Percentiles rank a stretch among this genome's conserved stretches.
phyloP scores from a whole-genome alignment of 2,113 vertebrate species.

The Herpetotheres cachinnans region DNA sequence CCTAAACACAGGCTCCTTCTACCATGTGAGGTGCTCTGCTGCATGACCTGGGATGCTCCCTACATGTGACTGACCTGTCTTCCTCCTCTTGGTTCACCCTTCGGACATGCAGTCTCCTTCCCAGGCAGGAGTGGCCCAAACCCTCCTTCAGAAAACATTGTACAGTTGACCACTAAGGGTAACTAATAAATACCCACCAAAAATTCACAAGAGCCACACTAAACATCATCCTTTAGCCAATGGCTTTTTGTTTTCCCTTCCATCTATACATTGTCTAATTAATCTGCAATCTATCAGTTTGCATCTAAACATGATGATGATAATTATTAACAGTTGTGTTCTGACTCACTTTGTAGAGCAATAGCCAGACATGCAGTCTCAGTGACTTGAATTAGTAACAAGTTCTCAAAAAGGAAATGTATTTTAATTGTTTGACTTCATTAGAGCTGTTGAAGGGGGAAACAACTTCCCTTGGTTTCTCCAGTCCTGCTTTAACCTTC shows the following conservation, averaged over 20 bases:
- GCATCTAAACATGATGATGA: not conserved
- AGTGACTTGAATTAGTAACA: not conserved
- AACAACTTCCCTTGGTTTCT: not conserved
- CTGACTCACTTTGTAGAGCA: not conserved
- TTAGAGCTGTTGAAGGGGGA: not conserved
- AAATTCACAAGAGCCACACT: not conserved
- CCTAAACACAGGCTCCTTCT: not conserved
- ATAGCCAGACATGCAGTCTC: not conserved
- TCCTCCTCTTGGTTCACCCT: not conserved
- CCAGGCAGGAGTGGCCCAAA: not conserved
- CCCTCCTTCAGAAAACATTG: not conserved
- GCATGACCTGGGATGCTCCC: not conserved
- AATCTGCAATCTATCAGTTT: not conserved
- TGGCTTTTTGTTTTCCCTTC: not conserved
- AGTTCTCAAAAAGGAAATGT: not conserved
- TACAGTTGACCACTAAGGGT: not conserved
- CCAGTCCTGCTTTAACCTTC: not conserved
- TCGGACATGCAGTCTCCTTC: fast-evolving
- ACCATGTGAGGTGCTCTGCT: not conserved
- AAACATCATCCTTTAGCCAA: not conserved
- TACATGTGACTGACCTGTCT: not conserved
- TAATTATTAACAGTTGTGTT: not conserved
- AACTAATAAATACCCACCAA: not conserved
- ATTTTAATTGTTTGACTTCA: not conserved
- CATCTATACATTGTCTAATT: not conserved